These are phyloP conservation scores for Lutraria lutraria DNA, from an alignment of 2,888 invertebrate genomes.

Conservation along the genomic window DNA sequence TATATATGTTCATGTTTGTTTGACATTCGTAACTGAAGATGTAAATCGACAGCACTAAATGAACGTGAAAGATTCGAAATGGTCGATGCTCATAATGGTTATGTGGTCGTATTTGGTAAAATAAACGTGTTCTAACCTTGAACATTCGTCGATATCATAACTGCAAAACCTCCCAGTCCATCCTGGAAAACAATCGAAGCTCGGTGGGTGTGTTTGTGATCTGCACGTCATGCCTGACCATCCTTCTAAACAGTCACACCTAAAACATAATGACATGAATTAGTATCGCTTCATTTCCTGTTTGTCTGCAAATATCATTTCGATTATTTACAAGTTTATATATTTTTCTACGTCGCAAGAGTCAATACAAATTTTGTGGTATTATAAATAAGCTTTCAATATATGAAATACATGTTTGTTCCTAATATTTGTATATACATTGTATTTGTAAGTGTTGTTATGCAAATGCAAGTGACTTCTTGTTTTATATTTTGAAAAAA, in stretches of 20 bases:
- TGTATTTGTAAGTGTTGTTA: no score
- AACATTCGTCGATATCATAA: slow-evolving; percentile 11
- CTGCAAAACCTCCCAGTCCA: not conserved
- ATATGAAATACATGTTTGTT: no score
- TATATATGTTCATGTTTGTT: not conserved
- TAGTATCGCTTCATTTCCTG: no score
- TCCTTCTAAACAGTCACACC: slow-evolving; percentile 11
- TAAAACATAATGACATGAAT: not conserved
- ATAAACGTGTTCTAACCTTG: not conserved
- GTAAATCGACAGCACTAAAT: not conserved
- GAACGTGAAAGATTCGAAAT: not conserved
- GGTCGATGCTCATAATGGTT: not conserved
- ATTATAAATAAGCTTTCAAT: not conserved
- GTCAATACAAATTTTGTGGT: not conserved
- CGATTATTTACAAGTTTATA: not conserved
- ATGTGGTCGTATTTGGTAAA: not conserved
- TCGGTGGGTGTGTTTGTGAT: not conserved
- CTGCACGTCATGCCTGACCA: not conserved
- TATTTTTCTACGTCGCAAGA: not conserved
- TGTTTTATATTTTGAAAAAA: no score
- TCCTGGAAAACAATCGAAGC: not conserved
- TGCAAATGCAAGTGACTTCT: no score
- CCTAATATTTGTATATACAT: no score
- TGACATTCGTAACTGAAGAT: not conserved
- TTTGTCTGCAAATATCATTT: not conserved